Evolutionary conservation across 1,140 invertebrate genomes (phyloP).

Genomic region (Amyelois transitella): DNA sequence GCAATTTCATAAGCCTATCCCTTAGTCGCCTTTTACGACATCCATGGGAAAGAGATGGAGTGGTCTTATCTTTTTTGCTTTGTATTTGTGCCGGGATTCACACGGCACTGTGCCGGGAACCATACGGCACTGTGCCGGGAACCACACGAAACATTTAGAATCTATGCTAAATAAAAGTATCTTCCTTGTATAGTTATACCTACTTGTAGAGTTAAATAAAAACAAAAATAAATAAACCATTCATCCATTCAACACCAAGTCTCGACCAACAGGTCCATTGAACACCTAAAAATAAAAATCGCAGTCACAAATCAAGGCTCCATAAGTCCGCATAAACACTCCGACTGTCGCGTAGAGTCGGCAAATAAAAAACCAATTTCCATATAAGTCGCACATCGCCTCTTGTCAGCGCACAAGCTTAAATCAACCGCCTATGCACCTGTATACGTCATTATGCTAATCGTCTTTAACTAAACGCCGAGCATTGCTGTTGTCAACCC

Average conservation of each 20-base stretch:
- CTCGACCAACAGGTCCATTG: constrained; percentile 1
- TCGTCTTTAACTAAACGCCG: constrained; percentile 65
- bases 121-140: too few relatives aligned
- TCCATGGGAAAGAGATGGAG: too few relatives aligned
- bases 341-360: constrained; percentile 22
- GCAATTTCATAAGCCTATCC: too few relatives aligned
- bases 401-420: constrained; percentile 53
- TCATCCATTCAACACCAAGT: not conserved
- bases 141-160: too few relatives aligned
- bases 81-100: too few relatives aligned
- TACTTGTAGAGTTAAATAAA: not conserved
- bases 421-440: constrained; percentile 69
- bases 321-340: constrained; percentile 22
- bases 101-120: too few relatives aligned
- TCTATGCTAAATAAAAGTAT: too few relatives aligned
- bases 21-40: too few relatives aligned
- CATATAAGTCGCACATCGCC: constrained; percentile 43
- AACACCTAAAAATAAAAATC: not conserved
- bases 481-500: constrained; percentile 35
- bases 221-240: not conserved
- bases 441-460: constrained; percentile 71
- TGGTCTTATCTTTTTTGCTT: too few relatives aligned
- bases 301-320: not conserved
- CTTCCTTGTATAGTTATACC: not conserved
- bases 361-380: constrained; percentile 60